Evolutionary conservation across 2,888 invertebrate genomes (phyloP).

Genomic region (Drosophila limbata): DNA sequence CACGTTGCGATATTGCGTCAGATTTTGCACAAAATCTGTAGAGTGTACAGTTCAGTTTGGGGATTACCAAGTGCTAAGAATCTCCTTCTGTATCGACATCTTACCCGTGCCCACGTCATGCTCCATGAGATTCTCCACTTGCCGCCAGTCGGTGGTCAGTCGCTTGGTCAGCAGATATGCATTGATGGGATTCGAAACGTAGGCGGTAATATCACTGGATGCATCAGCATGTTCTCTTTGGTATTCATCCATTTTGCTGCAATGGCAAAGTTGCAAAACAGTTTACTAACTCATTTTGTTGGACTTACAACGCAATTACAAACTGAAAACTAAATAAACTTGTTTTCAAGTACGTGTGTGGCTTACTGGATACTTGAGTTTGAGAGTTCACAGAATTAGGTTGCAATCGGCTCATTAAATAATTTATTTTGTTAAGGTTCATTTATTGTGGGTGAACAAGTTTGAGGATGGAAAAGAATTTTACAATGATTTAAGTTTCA

Average conservation of each 20-base stretch:
- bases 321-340: conserved; percentile 5
- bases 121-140: conserved; percentile 91
- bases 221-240: conserved; percentile 92
- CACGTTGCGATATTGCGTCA: conserved; percentile 90
- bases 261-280: conserved; percentile 20
- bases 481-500: too few relatives aligned
- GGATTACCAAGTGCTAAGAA: conserved; percentile 4
- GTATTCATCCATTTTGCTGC: conserved; percentile 88
- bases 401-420: conserved; percentile 2
- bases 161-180: conserved; percentile 97
- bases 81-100: conserved; percentile 3
- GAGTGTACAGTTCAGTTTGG: conserved; percentile 33
- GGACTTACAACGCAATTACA: background rate
- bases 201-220: conserved; percentile 91
- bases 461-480: background rate
- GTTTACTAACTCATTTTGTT: conserved; percentile 29
- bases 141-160: conserved; percentile 95
- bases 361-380: background rate
- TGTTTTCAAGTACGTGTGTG: conserved; percentile 5
- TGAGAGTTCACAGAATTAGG: background rate
- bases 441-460: background rate
- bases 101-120: conserved; percentile 89
- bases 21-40: conserved; percentile 90
- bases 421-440: background rate
- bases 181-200: conserved; percentile 96